Conservation (phyloP, 2,888 invertebrate genomes). For the Ceramica pisi region DNA sequence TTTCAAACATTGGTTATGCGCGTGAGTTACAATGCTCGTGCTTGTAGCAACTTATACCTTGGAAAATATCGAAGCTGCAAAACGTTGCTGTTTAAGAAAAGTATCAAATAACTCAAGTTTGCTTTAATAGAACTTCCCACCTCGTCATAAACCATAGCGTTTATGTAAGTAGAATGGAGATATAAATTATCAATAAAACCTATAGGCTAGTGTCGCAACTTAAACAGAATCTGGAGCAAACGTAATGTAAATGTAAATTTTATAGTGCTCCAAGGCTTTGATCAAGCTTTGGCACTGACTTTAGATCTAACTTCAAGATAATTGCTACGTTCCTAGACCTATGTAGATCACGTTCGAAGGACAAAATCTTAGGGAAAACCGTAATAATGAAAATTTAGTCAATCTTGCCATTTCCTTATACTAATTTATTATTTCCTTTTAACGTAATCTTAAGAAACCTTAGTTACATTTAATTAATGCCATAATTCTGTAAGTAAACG, state of each 20-base stretch:
- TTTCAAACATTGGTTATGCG: conserved; percentile 82
- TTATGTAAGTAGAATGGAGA: conserved; percentile 70
- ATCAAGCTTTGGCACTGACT: conserved; percentile 75
- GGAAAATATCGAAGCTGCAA: conserved; percentile 47
- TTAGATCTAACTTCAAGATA: conserved; percentile 74
- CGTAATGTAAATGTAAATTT: conserved; percentile 84
- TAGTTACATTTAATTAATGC: neutral
- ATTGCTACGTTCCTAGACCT: conserved; percentile 53
- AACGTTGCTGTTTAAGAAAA: conserved; percentile 49
- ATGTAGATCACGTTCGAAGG: conserved; percentile 59
- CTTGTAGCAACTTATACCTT: conserved; percentile 69
- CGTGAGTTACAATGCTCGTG: conserved; percentile 82
- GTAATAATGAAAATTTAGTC: conserved; percentile 8
- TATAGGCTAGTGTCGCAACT: conserved; percentile 78
- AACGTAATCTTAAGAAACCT: neutral
- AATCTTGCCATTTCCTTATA: neutral
- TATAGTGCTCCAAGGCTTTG: conserved; percentile 75
- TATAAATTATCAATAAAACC: conserved; percentile 79
- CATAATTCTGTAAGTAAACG: conserved; percentile 1
- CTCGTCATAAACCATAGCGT: conserved; percentile 69
- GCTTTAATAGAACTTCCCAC: conserved; percentile 57
- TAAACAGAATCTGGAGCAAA: conserved; percentile 81
- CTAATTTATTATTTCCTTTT: conserved; percentile 7
- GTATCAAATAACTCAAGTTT: conserved; percentile 47
- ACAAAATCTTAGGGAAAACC: conserved; percentile 55